A percentile compares a stretch with the other conserved stretches of the same genome.
Conservation (phyloP, 2,888 invertebrate species). For the Byasa hedistus region DNA sequence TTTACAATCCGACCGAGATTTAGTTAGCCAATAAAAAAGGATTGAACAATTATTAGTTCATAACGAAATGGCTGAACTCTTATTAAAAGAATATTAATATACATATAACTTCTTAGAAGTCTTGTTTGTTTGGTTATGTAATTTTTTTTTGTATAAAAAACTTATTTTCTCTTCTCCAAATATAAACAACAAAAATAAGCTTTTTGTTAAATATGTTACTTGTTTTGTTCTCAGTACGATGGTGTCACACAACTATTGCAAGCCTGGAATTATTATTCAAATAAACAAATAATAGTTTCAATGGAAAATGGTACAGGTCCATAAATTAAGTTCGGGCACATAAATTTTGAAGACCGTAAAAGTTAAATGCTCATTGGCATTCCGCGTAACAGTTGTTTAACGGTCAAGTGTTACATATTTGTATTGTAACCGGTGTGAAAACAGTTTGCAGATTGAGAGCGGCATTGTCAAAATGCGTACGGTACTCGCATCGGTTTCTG, state of each 20-base stretch:
- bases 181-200: neutral
- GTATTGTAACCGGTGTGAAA: constrained; percentile 23
- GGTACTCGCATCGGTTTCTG: constrained; percentile 4
- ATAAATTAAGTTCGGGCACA: constrained; percentile 17
- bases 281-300: constrained; percentile 2
- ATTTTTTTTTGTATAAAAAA: too few relatives aligned
- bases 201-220: neutral
- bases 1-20: constrained; percentile 1
- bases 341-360: constrained; percentile 28
- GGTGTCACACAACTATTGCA: neutral
- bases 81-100: neutral
- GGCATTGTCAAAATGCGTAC: constrained; percentile 20
- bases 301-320: constrained; percentile 1
- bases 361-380: constrained; percentile 42
- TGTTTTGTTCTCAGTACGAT: neutral
- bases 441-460: constrained; percentile 22
- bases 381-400: constrained; percentile 40
- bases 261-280: neutral
- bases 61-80: neutral
- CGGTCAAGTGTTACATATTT: constrained; percentile 24
- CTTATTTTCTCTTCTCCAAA: neutral
- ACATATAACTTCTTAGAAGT: too few relatives aligned
- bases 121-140: too few relatives aligned
- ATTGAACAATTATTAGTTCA: neutral
- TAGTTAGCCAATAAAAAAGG: neutral